A percentile compares a stretch with the other conserved stretches of the same genome.
These are phyloP conservation scores for Sarotherodon lohbergeri DNA, from an alignment of 2,113 vertebrate species.

Conservation along the genomic window DNA sequence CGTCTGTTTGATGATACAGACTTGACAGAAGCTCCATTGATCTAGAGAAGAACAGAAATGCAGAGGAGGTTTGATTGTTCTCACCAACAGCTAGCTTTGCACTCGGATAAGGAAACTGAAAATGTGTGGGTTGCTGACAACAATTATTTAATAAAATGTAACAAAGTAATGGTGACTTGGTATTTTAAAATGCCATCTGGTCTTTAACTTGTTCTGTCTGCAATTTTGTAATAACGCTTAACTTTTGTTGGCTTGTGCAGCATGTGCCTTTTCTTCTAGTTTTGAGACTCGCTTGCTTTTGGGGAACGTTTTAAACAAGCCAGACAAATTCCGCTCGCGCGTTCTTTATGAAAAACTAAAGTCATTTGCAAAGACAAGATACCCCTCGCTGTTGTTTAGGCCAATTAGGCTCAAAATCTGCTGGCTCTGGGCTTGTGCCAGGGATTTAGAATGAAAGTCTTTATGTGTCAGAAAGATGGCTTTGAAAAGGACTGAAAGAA, in stretches of 20 bases:
- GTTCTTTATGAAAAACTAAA: constrained; percentile 22
- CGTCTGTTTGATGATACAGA: neutral
- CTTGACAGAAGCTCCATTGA: neutral
- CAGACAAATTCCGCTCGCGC: neutral
- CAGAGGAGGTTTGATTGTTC: constrained; percentile 1
- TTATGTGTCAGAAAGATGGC: constrained; percentile 19
- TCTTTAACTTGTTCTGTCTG: neutral
- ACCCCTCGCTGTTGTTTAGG: constrained; percentile 48
- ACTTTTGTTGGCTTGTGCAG: neutral
- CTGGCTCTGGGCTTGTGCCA: constrained; percentile 43
- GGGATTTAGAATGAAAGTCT: constrained; percentile 40
- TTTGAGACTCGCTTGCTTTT: neutral
- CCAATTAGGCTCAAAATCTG: constrained; percentile 62
- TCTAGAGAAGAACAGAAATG: neutral
- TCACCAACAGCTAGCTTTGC: neutral
- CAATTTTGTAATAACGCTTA: neutral
- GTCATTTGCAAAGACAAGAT: constrained; percentile 40
- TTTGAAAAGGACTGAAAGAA: constrained; percentile 19
- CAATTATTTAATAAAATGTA: neutral
- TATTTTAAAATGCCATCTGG: neutral
- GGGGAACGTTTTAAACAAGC: neutral
- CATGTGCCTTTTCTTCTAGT: neutral
- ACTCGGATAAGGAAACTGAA: neutral
- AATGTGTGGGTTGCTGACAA: neutral
- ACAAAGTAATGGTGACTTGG: neutral